Evolutionary conservation across 2,113 vertebrate species (phyloP), one percentile per base, ranked within the genome.

Genomic region (Clarias gariepinus): DNA sequence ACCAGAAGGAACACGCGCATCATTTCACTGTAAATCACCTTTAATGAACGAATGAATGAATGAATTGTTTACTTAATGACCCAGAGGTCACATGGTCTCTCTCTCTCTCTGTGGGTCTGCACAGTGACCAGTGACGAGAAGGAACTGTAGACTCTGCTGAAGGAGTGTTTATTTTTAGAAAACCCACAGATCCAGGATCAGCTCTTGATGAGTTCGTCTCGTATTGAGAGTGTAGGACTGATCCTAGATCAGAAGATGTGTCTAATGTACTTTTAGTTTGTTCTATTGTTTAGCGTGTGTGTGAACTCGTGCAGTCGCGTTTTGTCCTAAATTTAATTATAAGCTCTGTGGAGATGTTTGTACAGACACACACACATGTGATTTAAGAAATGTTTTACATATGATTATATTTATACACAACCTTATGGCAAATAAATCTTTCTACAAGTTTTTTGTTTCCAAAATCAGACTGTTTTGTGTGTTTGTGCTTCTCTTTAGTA

Each of bases 391-490:
- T 92, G 92, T 94, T 95, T 94, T 95, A 92, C 85, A 89, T 92
- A 91, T 33, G 81, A 69, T 52, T 87, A 87, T 95, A 96, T 95
- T 96, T 95, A 95, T 96, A 91, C 85, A 88, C 87, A 91, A 47
- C 89, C 91, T 92, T 92, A 94, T 94, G 91, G 89, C 90, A 91
- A 95, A 95, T 95, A 95, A 94, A 91, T 78, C 94, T 94, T 94
- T 95, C 83, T 95, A 94, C 88, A 93, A 89, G 86, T 3, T 58
- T 64, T 87, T 87, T 9, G 36, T 64, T 87, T 85, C 57, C 61
- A 85, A 64, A 68, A 71, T n/a, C 68, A 81, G 36, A 81, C 16
- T 13, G 9, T 78, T n/a, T 4, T 41, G 15, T 16, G 60, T n/a
- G 4, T 41, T 11, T 74, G 57, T n/a, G 9, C 68, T 68, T 41